phyloP scores from a whole-genome alignment of 2,888 invertebrate genomes.

The Diploptera punctata region DNA sequence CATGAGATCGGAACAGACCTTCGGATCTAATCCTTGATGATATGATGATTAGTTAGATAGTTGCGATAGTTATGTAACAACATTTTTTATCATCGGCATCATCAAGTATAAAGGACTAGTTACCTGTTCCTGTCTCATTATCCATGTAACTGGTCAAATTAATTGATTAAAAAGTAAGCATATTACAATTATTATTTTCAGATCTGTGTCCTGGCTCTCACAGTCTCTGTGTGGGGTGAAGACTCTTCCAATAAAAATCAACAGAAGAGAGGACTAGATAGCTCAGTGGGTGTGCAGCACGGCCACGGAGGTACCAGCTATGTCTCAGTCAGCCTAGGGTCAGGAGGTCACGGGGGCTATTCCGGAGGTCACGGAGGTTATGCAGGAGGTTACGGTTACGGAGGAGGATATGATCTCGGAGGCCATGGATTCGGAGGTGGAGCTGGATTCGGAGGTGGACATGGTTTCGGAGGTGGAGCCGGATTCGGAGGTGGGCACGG shows the following conservation, averaged over 20 bases:
- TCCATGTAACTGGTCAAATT: too few relatives aligned
- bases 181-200: background rate
- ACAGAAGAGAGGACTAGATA: background rate
- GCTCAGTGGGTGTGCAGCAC: too few relatives aligned
- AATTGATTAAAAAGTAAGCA: too few relatives aligned
- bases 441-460: background rate
- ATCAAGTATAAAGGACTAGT: too few relatives aligned
- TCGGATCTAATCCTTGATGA: too few relatives aligned
- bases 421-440: background rate
- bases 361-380: background rate
- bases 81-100: too few relatives aligned
- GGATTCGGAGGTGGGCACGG: background rate
- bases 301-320: background rate
- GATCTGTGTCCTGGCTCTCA: background rate
- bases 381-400: background rate
- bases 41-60: too few relatives aligned
- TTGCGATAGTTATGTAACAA: too few relatives aligned
- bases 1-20: too few relatives aligned
- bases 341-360: too few relatives aligned
- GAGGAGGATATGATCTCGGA: background rate
- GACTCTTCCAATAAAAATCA: background rate
- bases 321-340: background rate
- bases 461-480: background rate
- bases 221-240: background rate
- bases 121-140: too few relatives aligned